Percentiles rank a stretch among this genome's conserved stretches.
These are phyloP conservation scores for Lagopus leucura DNA, from an alignment of 2,113 vertebrate genomes.

Conservation along the genomic window DNA sequence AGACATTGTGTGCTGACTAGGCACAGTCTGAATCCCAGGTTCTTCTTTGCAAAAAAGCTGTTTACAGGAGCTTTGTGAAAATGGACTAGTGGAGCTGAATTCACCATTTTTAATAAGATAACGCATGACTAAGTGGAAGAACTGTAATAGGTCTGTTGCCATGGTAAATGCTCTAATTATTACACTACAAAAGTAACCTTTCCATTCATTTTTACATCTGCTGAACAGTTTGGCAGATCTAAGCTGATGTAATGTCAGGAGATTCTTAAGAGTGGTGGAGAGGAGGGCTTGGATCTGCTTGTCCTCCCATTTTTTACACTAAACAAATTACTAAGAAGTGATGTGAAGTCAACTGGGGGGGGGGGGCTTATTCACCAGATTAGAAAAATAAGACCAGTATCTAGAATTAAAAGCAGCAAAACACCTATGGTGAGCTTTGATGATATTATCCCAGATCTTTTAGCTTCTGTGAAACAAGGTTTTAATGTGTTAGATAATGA, in stretches of 20 bases:
- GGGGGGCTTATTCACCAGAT: background rate
- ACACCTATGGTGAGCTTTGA: accelerated
- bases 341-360: background rate
- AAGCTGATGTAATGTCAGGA: background rate
- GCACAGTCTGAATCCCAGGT: background rate
- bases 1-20: background rate
- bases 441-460: background rate
- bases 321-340: background rate
- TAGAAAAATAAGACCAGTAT: background rate
- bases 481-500: background rate
- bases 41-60: background rate
- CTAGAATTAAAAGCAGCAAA: background rate
- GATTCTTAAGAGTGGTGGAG: background rate
- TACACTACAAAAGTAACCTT: conserved; percentile 1
- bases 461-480: background rate
- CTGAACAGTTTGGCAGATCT: conserved; percentile 7
- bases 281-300: background rate
- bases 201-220: background rate
- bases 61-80: background rate
- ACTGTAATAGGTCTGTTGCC: background rate
- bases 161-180: background rate
- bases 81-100: background rate
- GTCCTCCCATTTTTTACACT: background rate
- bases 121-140: background rate
- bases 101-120: background rate